phyloP scores from a whole-genome alignment of 2,113 vertebrate genomes.

The Pionites leucogaster region DNA sequence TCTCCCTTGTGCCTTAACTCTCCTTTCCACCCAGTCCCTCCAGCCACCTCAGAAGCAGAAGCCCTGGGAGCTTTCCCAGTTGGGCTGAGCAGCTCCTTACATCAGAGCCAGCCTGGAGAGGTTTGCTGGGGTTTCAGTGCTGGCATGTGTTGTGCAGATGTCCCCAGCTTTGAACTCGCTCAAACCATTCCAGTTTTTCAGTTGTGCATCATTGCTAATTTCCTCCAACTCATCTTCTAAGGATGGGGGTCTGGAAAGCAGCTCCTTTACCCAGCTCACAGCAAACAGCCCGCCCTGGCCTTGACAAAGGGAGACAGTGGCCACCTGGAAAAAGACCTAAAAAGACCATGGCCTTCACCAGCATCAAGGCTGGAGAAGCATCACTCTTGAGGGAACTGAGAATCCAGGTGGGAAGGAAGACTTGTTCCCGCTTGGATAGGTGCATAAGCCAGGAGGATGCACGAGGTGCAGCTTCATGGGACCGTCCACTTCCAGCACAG shows the following conservation, averaged over 20 bases:
- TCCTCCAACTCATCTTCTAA: slow-evolving; percentile 47
- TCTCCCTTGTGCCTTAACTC: neutral
- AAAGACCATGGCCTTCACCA: neutral
- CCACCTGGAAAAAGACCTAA: neutral
- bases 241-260: neutral
- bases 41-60: neutral
- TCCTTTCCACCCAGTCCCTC: neutral
- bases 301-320: neutral
- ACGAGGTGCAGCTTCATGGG: neutral
- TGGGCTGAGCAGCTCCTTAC: neutral
- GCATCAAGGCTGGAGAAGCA: neutral
- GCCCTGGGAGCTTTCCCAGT: neutral
- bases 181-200: slow-evolving; percentile 27
- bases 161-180: slow-evolving; percentile 60
- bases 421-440: neutral
- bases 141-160: slow-evolving; percentile 65
- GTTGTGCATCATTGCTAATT: slow-evolving; percentile 45
- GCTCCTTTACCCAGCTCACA: neutral
- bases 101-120: neutral
- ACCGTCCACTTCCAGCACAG: neutral
- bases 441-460: neutral
- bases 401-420: neutral
- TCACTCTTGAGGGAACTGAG: neutral
- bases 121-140: neutral
- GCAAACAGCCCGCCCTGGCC: neutral